A percentile compares a stretch with the other conserved stretches of the same genome.
Conservation (phyloP, 2,888 invertebrate genomes). For the Uropetala carovei region DNA sequence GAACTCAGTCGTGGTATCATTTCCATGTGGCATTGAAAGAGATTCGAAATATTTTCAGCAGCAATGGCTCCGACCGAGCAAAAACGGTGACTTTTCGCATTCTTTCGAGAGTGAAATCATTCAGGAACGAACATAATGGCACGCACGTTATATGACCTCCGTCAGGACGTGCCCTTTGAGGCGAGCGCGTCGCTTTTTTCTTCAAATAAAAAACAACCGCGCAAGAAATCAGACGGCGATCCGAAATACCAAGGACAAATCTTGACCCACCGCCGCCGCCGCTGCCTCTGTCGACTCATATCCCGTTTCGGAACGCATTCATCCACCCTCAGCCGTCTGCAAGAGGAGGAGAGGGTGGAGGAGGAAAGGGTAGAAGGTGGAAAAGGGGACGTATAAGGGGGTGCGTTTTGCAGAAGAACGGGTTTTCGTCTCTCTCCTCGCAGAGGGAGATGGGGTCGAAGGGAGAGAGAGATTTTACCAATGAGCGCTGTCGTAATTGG, state of each 20-base stretch:
- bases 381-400: no score
- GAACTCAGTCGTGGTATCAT: no score
- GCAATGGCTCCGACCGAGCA: no score
- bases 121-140: not conserved
- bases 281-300: not conserved
- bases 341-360: not conserved
- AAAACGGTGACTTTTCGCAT: not conserved
- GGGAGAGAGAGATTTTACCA: no score
- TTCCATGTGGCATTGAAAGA: no score
- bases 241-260: constrained; percentile 22
- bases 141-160: not conserved
- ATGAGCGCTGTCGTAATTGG: no score
- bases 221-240: not conserved
- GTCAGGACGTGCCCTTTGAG: not conserved
- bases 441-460: no score
- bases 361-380: not conserved
- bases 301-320: not conserved
- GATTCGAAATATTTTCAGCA: no score
- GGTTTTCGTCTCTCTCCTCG: no score
- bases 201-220: not conserved
- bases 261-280: not conserved
- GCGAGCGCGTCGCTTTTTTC: not conserved
- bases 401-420: no score
- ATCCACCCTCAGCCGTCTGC: not conserved
- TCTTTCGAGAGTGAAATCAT: not conserved